A percentile compares a stretch with the other conserved stretches of the same genome.
phyloP scores from a whole-genome alignment of 2,888 invertebrate genomes.

The Cosmorhoe ocellata region DNA sequence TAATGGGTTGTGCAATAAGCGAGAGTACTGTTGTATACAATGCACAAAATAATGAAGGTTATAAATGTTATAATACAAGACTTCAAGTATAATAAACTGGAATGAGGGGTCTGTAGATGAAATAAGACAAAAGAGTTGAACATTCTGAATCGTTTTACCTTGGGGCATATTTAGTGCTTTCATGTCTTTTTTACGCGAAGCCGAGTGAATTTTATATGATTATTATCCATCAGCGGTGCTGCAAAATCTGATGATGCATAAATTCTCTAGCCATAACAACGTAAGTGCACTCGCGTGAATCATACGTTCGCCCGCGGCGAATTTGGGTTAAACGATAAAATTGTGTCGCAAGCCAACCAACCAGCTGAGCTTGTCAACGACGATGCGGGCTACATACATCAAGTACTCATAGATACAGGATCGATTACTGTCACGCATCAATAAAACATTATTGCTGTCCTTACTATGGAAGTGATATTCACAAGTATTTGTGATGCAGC shows the following conservation, averaged over 20 bases:
- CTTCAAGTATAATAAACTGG: conserved; percentile 12
- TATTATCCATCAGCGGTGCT: conserved; percentile 13
- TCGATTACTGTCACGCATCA: conserved; percentile 44
- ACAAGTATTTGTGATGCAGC: conserved; percentile 23
- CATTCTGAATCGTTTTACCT: conserved; percentile 7
- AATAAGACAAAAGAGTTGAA: conserved; percentile 10
- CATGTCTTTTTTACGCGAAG: conserved; percentile 6
- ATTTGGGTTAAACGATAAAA: conserved; percentile 58
- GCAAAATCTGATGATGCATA: conserved; percentile 21
- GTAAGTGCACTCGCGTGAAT: conserved; percentile 39
- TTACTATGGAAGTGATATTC: conserved; percentile 27
- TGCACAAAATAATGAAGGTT: conserved; percentile 11
- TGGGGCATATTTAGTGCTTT: conserved; percentile 8
- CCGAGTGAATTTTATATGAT: conserved; percentile 14
- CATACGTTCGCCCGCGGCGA: conserved; percentile 52
- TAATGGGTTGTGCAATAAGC: conserved; percentile 30
- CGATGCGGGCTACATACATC: conserved; percentile 57
- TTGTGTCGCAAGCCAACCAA: conserved; percentile 51
- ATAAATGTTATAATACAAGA: not conserved
- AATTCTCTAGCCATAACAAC: conserved; percentile 19
- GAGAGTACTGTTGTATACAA: conserved; percentile 12
- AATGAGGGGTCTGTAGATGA: conserved; percentile 15
- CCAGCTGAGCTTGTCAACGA: conserved; percentile 54
- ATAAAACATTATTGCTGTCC: conserved; percentile 34
- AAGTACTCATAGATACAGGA: conserved; percentile 41